Evolutionary conservation across 1,140 invertebrate genomes (phyloP).

Genomic region (Asobara japonica): DNA sequence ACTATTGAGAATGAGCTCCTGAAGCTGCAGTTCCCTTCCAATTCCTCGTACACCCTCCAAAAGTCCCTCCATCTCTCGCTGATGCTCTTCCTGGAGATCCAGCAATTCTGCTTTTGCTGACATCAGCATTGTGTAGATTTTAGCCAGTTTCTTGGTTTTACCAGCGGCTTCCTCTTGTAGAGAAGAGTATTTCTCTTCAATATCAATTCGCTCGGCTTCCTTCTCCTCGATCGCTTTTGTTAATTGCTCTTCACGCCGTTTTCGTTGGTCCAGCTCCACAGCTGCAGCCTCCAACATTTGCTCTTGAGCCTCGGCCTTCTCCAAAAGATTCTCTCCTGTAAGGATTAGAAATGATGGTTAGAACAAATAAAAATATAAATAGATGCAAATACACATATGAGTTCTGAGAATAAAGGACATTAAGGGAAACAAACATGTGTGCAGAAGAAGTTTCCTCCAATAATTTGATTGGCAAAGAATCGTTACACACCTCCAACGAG

Average conservation of each 20-base stretch:
- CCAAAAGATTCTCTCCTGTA: conserved; percentile 98
- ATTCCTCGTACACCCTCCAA: conserved; percentile 92
- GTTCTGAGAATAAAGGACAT: no score
- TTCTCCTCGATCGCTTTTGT: conserved; percentile 85
- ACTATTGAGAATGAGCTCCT: conserved; percentile 84
- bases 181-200: conserved; percentile 95
- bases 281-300: conserved; percentile 89
- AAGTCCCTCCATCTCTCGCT: conserved; percentile 95
- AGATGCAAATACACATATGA: no score
- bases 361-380: no score
- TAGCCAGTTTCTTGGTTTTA: conserved; percentile 93
- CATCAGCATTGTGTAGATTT: conserved; percentile 83
- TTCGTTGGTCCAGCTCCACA: conserved; percentile 87
- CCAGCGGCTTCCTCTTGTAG: conserved; percentile 93
- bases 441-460: no score
- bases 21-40: conserved; percentile 89
- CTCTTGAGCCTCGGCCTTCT: conserved; percentile 96
- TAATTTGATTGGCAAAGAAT: no score
- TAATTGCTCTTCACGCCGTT: conserved; percentile 84
- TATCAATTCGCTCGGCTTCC: conserved; percentile 91
- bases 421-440: no score
- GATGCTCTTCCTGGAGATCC: conserved; percentile 93
- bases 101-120: conserved; percentile 86
- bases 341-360: no score
- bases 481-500: conserved; percentile 96